These are phyloP conservation scores for Orchesella cincta DNA, from an alignment of 1,140 invertebrate genomes.

Conservation along the genomic window DNA sequence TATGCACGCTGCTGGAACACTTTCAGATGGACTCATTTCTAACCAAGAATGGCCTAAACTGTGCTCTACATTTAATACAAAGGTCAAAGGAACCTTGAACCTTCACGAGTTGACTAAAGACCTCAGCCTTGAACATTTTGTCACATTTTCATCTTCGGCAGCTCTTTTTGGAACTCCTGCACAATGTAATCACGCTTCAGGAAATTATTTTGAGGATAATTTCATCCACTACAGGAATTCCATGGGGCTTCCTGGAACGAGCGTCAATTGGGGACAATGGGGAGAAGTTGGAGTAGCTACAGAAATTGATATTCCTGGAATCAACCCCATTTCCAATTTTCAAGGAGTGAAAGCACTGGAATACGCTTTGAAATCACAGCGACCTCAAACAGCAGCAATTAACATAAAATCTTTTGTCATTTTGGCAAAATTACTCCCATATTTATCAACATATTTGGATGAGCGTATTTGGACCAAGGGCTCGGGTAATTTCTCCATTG, in stretches of 20 bases:
- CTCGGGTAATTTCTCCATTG: too few species aligned
- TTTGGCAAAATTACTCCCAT: too few species aligned
- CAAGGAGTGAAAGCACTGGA: constrained; percentile 6
- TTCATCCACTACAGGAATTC: not conserved
- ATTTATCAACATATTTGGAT: too few species aligned
- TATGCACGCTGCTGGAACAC: not conserved
- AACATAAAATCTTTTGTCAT: too few species aligned
- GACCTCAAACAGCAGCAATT: too few species aligned
- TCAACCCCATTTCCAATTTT: not conserved
- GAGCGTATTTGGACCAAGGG: too few species aligned
- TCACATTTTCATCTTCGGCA: not conserved
- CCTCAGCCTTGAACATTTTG: not conserved
- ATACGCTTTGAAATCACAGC: too few species aligned
- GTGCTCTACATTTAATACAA: not conserved
- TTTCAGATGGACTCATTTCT: not conserved
- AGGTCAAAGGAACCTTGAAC: not conserved
- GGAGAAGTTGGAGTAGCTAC: not conserved
- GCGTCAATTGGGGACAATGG: constrained; percentile 2
- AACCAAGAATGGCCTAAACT: not conserved
- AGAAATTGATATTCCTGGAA: not conserved
- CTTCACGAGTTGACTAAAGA: not conserved
- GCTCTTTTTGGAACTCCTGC: not conserved
- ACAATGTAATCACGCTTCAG: not conserved
- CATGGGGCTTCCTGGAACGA: not conserved
- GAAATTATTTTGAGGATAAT: not conserved